Base-by-base conservation (phyloP, 64 coral and sea anemone species). In the Pachyseris speciosa region DNA sequence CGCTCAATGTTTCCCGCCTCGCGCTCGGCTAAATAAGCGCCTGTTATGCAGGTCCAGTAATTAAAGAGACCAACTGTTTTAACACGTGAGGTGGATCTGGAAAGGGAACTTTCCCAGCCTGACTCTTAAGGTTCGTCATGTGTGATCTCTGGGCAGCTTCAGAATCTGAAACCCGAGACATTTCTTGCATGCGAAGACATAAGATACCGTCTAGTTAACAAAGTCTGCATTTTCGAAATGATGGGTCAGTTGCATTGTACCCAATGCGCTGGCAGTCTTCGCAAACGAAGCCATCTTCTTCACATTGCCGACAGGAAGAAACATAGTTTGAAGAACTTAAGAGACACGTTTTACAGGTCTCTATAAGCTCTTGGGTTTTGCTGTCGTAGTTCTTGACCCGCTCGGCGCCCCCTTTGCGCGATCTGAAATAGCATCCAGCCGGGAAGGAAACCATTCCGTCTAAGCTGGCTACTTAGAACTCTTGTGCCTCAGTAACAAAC, bases 71-170 rank as follows among this genome's bases (percentile, higher is more conserved):
- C 20, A 22, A 60, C 87, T 89, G 87, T 41, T 89, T 89, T 29
- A 89, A 33, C 31, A 64, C 86, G 36, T 77, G 71, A 25, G 87
- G 87, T 28, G 55, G 38, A 78, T 89, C 87, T 45, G 87, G 73
- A 40, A 89, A 66, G 28, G 87, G 51, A 30, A 66, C 31, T 66
- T 78, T 89, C 20, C 44, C 20, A 7, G 44, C n/a, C 28, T 61
- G 51, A 0, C 27, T 37, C 11, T 34, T 1, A 79, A 65, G 48
- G 12, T 25, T 30, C 27, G 32, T 64, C 87, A 89, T 89, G 57
- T 89, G 28, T 25, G 72, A 53, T 66, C 87, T 63, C 31, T 89
- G 87, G 32, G 87, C 87, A 63, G 87, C 70, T 89, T 89, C 87
- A 27, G 87, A 89, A 58, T 78, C 87, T n/a, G 87, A 89, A 7